Base-by-base conservation (phyloP, 2,113 vertebrate species). In the Dipodomys spectabilis region DNA sequence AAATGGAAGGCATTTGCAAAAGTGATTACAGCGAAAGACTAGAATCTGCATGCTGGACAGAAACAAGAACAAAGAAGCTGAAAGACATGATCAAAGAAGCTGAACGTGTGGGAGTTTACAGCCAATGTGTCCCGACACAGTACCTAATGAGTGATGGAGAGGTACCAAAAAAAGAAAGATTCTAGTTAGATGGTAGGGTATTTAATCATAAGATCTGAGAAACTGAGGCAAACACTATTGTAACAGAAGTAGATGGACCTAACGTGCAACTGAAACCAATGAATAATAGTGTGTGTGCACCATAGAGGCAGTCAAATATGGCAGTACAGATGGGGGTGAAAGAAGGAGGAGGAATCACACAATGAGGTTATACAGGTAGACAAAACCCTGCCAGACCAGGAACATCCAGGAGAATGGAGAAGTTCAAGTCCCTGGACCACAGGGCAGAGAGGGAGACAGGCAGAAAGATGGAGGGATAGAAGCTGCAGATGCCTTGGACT, bases 371-470 rank as follows among this genome's bases (percentile, higher is more conserved):
- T 18, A 62, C 10, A 44, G 45, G 60, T 13, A 83, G 19, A 35
- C 5, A 45, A 25, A n/a, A 27, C 18, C 6, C 15, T 72, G 5
- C 2, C 6, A 57, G 35, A 28, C 6, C 27, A 3, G 7, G 16
- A 30, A 23, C 39, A 57, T 16, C 27, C 19, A 30, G 15, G 25
- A 85, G 83, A 22, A 77, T 2, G 5, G 0, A 32, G 1, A 1
- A 64, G 27, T 49, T 39, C 4, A 9, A 1, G 13, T 23, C 9
- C 20, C 39, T 18, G 11, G 45, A n/a, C 30, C 0, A 0, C 68
- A 27, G 67, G 53, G 6, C 15, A 44, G 27, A 35, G 32, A 7
- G 60, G 16, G 23, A 30, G 8, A 22, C 8, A 16, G 1, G 0
- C 0, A 9, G 45, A 18, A 1, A 86, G 23, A 25, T 44, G 1